Percentiles rank a stretch among this genome's conserved stretches.
Evolutionary conservation across 1,140 invertebrate species (phyloP).

Genomic region (Neodiprion lecontei): DNA sequence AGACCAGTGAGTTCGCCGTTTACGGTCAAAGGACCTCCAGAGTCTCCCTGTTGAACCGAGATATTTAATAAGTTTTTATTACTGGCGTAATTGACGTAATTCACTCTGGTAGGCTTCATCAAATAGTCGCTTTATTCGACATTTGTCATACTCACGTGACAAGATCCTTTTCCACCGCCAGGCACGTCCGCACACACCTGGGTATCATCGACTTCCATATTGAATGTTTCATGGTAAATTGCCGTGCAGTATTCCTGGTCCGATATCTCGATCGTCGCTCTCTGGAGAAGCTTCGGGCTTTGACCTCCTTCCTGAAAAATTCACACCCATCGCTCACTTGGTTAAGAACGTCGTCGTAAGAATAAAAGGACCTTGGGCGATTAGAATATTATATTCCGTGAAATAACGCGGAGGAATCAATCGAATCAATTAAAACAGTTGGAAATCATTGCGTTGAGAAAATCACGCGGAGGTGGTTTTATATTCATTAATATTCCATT

Average conservation of each 20-base stretch:
- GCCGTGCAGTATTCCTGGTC: slow-evolving; percentile 25
- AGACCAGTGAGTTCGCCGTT: slow-evolving; percentile 52
- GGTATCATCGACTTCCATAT: slow-evolving; percentile 19
- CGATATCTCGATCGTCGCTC: slow-evolving; percentile 25
- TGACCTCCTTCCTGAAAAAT: slow-evolving; percentile 27
- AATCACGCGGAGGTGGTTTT: too few relatives aligned
- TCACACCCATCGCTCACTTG: background rate
- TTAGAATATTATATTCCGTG: too few relatives aligned
- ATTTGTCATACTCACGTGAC: slow-evolving; percentile 29
- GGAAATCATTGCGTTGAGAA: too few relatives aligned
- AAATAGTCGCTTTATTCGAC: background rate
- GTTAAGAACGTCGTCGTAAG: too few relatives aligned
- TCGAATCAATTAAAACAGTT: too few relatives aligned
- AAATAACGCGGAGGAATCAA: too few relatives aligned
- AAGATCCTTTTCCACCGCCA: slow-evolving; percentile 24
- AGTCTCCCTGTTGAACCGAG: slow-evolving; percentile 56
- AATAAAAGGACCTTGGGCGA: too few relatives aligned
- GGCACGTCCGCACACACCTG: slow-evolving; percentile 38
- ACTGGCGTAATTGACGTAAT: background rate
- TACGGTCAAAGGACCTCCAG: slow-evolving; percentile 64
- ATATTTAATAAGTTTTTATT: background rate
- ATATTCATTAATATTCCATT: too few relatives aligned
- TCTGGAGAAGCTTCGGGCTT: slow-evolving; percentile 15
- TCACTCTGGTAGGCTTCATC: background rate
- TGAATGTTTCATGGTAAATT: slow-evolving; percentile 8